phyloP scores from a whole-genome alignment of 1,140 invertebrate species.

The Thaumatotibia leucotreta region DNA sequence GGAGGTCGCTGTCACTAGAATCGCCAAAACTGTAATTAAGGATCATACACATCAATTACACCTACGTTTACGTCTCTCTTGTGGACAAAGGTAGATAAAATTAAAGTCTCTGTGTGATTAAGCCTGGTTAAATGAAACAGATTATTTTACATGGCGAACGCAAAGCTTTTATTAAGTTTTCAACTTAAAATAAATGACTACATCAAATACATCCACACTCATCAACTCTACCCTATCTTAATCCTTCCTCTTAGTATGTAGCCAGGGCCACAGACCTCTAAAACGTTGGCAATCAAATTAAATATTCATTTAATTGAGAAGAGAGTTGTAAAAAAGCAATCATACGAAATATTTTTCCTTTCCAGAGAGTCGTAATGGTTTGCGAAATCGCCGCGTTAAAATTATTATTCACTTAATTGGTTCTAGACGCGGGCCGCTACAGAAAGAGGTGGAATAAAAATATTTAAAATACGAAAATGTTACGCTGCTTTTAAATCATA shows the following conservation, averaged over 20 bases:
- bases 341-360: constrained; percentile 1
- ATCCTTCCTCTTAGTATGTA: neutral
- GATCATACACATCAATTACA: too few relatives aligned
- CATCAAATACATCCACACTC: too few relatives aligned
- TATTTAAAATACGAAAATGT: neutral
- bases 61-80: too few relatives aligned
- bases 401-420: constrained; percentile 17
- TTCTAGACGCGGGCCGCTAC: neutral
- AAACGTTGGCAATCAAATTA: neutral
- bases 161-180: too few relatives aligned
- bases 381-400: constrained; percentile 9
- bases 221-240: neutral
- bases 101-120: too few relatives aligned
- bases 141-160: too few relatives aligned
- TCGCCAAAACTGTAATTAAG: neutral
- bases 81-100: neutral
- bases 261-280: neutral
- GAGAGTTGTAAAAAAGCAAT: neutral
- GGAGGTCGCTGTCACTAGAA: neutral
- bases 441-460: constrained; percentile 4
- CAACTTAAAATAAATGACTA: too few relatives aligned
- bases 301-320: neutral
- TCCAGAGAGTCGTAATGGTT: neutral
- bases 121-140: too few relatives aligned
- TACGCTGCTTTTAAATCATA: too few relatives aligned